Percentiles rank a stretch among this genome's conserved stretches.
Conservation (phyloP, 2,113 vertebrate genomes). For the Eurystomus gularis region DNA sequence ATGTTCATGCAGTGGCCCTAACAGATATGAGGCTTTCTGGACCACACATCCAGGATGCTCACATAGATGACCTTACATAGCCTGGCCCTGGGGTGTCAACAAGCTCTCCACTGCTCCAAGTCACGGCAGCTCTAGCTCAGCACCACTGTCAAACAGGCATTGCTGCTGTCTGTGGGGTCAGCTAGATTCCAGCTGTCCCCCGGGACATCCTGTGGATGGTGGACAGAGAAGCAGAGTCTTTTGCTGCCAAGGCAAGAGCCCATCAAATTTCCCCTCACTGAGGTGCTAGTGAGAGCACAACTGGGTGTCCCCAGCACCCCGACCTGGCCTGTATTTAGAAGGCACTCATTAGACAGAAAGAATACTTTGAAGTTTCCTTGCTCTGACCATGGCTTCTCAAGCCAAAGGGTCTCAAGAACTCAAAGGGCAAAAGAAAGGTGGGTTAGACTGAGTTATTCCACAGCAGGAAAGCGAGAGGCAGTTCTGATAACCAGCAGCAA, state of each 20-base stretch:
- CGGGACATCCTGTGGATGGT: background rate
- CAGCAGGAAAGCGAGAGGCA: background rate
- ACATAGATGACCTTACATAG: accelerated
- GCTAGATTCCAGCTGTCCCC: background rate
- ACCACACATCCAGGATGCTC: background rate
- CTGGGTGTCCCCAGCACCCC: background rate
- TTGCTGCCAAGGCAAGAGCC: background rate
- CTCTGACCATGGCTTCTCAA: background rate
- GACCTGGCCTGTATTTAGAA: background rate
- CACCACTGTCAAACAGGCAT: background rate
- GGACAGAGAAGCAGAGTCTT: background rate
- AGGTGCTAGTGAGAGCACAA: background rate
- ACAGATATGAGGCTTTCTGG: background rate
- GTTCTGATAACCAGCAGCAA: background rate
- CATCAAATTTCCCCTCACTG: background rate
- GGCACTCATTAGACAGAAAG: background rate
- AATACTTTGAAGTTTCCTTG: background rate
- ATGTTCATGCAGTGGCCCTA: background rate
- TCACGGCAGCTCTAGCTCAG: background rate
- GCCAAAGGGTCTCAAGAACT: background rate
- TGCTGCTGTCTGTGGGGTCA: background rate
- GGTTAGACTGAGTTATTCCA: background rate
- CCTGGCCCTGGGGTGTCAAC: background rate
- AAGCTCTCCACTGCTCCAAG: background rate
- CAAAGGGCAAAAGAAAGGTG: background rate